Percentiles rank a stretch among this genome's conserved stretches.
Conservation (phyloP, 2,113 vertebrate genomes). For the Zootoca vivipara region DNA sequence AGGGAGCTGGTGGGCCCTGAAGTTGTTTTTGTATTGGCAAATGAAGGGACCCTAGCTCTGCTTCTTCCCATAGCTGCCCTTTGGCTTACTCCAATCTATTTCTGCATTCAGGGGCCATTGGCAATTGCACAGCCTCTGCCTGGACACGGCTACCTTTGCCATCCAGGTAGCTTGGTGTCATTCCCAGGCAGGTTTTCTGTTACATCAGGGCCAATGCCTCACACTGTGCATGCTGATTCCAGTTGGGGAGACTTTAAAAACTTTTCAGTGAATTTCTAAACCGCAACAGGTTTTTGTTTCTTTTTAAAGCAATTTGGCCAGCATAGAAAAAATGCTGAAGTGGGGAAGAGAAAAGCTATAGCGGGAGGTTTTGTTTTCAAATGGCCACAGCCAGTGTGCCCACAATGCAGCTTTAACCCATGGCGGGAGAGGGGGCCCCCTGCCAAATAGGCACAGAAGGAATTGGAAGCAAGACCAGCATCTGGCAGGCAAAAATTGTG, state of each 20-base stretch:
- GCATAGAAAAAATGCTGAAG: constrained; percentile 19
- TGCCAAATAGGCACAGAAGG: neutral
- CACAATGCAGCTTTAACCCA: neutral
- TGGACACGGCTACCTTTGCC: constrained; percentile 59
- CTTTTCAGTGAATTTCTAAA: neutral
- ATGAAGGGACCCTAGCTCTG: neutral
- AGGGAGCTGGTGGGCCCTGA: neutral
- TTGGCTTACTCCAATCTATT: constrained; percentile 52
- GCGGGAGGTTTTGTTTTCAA: constrained; percentile 6
- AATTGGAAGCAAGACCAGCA: neutral
- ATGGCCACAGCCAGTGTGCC: constrained; percentile 5
- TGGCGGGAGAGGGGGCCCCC: constrained; percentile 8
- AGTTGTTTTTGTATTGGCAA: neutral
- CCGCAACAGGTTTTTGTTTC: neutral
- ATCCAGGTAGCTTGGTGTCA: constrained; percentile 37
- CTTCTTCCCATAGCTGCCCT: constrained; percentile 9
- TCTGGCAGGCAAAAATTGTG: neutral
- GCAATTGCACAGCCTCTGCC: constrained; percentile 55
- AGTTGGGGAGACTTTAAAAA: neutral
- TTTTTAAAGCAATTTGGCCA: constrained; percentile 28
- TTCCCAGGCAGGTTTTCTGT: neutral
- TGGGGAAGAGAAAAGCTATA: constrained; percentile 1
- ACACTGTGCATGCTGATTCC: constrained; percentile 32
- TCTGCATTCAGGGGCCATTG: constrained; percentile 58
- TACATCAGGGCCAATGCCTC: accelerated